phyloP scores from a whole-genome alignment of 2,797 vertebrate genomes.

The Sebastes baramenuke region DNA sequence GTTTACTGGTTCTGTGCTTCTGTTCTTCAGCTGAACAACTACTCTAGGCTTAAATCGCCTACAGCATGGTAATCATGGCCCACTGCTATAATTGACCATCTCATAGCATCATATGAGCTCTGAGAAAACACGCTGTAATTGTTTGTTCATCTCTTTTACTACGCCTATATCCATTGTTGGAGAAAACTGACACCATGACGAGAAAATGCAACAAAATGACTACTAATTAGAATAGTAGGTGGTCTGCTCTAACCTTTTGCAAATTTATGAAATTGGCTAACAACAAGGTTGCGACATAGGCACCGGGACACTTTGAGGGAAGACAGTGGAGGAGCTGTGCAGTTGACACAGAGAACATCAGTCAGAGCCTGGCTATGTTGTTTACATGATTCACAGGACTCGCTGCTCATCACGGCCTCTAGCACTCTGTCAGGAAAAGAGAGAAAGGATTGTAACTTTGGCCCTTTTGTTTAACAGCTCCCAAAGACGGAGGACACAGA shows the following conservation, averaged over 20 bases:
- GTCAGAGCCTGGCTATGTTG: conserved; percentile 77
- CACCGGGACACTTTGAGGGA: conserved; percentile 59
- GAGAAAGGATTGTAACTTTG: conserved; percentile 84
- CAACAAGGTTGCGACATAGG: conserved; percentile 69
- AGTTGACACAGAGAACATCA: conserved; percentile 71
- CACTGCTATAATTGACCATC: not conserved
- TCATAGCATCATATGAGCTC: not conserved
- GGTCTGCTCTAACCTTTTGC: conserved; percentile 64
- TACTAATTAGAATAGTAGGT: conserved; percentile 69
- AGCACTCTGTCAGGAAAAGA: conserved; percentile 74
- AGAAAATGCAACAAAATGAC: conserved; percentile 61
- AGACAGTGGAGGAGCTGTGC: conserved; percentile 55
- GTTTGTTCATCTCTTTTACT: conserved; percentile 18
- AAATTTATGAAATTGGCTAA: conserved; percentile 80
- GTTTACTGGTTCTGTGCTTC: not conserved
- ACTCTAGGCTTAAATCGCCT: not conserved
- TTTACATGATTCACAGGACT: conserved; percentile 82
- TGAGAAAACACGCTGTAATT: conserved; percentile 1
- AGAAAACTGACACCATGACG: conserved; percentile 44
- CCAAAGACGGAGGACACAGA: conserved; percentile 84
- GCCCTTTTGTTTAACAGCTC: conserved; percentile 94
- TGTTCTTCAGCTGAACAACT: not conserved
- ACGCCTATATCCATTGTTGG: not conserved
- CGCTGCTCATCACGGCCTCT: conserved; percentile 76
- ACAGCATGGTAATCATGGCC: not conserved